These are phyloP conservation scores for Euclidia mi DNA, from an alignment of 2,888 invertebrate species.

Conservation along the genomic window DNA sequence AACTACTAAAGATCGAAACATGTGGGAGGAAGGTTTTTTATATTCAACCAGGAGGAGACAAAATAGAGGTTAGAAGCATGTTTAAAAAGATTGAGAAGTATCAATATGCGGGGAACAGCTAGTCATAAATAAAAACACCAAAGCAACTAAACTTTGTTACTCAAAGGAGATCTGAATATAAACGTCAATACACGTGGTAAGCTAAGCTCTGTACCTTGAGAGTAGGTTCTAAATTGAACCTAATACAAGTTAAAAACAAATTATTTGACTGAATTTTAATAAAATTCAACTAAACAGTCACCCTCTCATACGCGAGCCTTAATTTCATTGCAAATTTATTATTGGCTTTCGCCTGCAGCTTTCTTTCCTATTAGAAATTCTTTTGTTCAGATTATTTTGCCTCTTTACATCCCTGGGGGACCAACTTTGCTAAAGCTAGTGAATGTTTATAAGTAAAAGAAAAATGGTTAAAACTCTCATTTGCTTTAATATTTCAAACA, in stretches of 20 bases:
- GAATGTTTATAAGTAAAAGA: not conserved
- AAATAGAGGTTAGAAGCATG: no score
- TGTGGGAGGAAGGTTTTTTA: no score
- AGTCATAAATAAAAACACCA: no score
- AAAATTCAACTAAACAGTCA: conserved; percentile 6
- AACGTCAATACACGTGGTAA: no score
- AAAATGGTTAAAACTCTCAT: not conserved
- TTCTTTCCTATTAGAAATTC: conserved; percentile 9
- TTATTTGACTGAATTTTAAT: not conserved
- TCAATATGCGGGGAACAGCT: no score
- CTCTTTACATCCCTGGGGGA: conserved; percentile 11
- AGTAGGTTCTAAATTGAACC: no score
- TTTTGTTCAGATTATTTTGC: conserved; percentile 6
- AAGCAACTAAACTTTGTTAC: no score
- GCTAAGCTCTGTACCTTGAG: no score
- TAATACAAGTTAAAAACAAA: not conserved
- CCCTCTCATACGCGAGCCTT: not conserved
- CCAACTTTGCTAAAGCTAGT: conserved; percentile 5
- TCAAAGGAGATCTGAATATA: no score
- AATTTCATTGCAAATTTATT: conserved; percentile 13
- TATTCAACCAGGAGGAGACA: no score
- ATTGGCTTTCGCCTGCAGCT: not conserved
- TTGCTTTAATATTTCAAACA: conserved; percentile 3
- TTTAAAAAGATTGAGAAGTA: no score
- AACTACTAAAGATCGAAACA: no score